Percentiles rank a stretch among this genome's conserved stretches.
Evolutionary conservation across 2,113 vertebrate genomes (phyloP).

Genomic region (Monarcha castaneiventris): DNA sequence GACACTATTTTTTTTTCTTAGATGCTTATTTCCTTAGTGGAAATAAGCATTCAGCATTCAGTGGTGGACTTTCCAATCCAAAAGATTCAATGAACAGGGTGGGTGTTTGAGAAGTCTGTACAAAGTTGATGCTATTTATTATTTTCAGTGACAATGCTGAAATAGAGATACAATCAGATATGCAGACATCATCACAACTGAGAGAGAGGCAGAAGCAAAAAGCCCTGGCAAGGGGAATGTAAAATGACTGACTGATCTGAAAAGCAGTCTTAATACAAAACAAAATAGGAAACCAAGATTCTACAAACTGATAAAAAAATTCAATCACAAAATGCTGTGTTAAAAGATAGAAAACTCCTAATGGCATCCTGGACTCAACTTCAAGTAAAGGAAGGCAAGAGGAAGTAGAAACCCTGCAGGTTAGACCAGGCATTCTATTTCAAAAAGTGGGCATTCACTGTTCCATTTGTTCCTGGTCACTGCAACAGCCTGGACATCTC

Average conservation of each 20-base stretch:
- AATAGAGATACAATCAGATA: background rate
- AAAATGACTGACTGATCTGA: background rate
- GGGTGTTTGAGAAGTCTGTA: background rate
- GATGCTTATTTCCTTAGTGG: background rate
- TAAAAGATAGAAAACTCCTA: background rate
- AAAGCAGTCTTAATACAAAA: background rate
- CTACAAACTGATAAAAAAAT: background rate
- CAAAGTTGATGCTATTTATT: background rate
- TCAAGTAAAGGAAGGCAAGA: background rate
- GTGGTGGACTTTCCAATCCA: background rate
- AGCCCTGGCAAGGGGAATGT: background rate
- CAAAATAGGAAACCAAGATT: background rate
- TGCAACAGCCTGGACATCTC: background rate
- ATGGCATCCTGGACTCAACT: background rate
- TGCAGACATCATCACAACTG: background rate
- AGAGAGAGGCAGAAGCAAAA: background rate
- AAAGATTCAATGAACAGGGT: background rate
- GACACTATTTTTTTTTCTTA: background rate
- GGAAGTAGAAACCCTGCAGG: background rate
- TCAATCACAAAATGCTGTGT: background rate
- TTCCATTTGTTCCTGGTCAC: background rate
- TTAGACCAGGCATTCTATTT: background rate
- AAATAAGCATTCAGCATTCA: background rate
- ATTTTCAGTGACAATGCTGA: background rate
- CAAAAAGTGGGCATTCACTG: background rate